Percentiles rank a stretch among this genome's conserved stretches.
phyloP scores from a whole-genome alignment of 2,888 invertebrate species.

The Plemyria rubiginata region DNA sequence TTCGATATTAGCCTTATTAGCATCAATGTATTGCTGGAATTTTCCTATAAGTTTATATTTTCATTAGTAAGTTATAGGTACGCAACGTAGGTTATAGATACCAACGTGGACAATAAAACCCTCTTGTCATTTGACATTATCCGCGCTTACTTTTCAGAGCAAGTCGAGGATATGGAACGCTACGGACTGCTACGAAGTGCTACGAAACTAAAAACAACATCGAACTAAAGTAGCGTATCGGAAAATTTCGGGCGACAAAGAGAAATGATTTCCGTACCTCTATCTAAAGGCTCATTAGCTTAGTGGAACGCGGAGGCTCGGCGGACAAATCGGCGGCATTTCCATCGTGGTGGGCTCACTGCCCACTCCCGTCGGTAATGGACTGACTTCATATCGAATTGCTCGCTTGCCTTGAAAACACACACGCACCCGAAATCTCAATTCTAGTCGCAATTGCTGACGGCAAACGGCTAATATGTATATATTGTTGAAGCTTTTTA shows the following conservation, averaged over 20 bases:
- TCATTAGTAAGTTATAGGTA: too few species aligned
- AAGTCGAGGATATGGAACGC: conserved; percentile 24
- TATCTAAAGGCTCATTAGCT: conserved; percentile 58
- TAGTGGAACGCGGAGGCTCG: conserved; percentile 48
- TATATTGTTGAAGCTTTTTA: too few species aligned
- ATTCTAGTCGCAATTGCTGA: not conserved
- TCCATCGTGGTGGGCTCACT: conserved; percentile 55
- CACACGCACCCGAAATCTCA: conserved; percentile 4
- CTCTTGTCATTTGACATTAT: too few species aligned
- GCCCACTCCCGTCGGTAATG: conserved; percentile 48
- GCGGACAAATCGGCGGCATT: conserved; percentile 62
- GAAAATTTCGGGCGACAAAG: conserved; percentile 41
- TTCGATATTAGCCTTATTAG: too few species aligned
- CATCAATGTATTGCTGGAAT: too few species aligned
- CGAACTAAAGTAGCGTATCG: conserved; percentile 31
- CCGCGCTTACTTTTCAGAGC: too few species aligned
- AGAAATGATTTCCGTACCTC: conserved; percentile 51
- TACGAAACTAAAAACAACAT: conserved; percentile 8
- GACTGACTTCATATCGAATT: conserved; percentile 54
- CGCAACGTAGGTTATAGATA: too few species aligned
- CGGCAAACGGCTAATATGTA: too few species aligned
- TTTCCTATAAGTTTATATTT: too few species aligned
- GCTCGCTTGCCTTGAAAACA: conserved; percentile 37
- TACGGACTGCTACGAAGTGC: conserved; percentile 3
- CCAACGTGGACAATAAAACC: too few species aligned